These are phyloP conservation scores for fruit fly (Drosophila melanogaster) DNA, from an alignment of 1,140 invertebrate species.

Conservation along the genomic window DNA sequence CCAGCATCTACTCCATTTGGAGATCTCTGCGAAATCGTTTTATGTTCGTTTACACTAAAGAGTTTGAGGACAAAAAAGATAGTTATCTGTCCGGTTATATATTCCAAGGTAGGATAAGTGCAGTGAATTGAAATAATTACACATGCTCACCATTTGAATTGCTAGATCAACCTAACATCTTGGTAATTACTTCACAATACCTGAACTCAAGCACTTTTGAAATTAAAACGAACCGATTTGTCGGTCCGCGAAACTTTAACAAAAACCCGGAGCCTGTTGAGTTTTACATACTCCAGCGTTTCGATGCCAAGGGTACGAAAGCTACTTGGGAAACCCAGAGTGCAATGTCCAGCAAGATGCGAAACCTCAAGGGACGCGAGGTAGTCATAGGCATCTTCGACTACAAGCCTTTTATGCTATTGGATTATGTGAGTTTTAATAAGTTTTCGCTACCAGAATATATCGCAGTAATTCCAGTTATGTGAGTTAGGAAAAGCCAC, in stretches of 20 bases:
- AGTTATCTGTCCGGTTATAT: conserved; percentile 43
- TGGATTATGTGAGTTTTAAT: conserved; percentile 53
- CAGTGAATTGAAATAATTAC: conserved; percentile 1
- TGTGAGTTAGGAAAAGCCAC: conserved; percentile 27
- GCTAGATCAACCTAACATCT: conserved; percentile 69
- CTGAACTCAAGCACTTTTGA: conserved; percentile 58
- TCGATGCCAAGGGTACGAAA: conserved; percentile 28
- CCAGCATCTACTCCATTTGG: conserved; percentile 73
- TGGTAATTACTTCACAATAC: conserved; percentile 49
- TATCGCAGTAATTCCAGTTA: background rate
- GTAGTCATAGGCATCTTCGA: conserved; percentile 65
- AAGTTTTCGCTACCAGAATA: background rate
- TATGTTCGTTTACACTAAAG: conserved; percentile 65
- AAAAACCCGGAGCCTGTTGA: background rate
- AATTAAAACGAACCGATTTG: conserved; percentile 74
- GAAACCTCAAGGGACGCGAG: conserved; percentile 68
- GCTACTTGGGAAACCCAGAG: background rate
- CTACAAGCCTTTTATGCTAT: conserved; percentile 72
- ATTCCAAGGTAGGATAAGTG: conserved; percentile 46
- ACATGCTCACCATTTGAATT: background rate
- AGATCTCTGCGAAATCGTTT: conserved; percentile 65
- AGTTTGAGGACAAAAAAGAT: conserved; percentile 12
- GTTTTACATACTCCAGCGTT: conserved; percentile 50
- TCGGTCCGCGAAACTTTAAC: conserved; percentile 46
- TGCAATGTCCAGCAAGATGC: conserved; percentile 38